Base-by-base conservation (phyloP, 2,888 invertebrate species). In the Drosophila maculinotata region DNA sequence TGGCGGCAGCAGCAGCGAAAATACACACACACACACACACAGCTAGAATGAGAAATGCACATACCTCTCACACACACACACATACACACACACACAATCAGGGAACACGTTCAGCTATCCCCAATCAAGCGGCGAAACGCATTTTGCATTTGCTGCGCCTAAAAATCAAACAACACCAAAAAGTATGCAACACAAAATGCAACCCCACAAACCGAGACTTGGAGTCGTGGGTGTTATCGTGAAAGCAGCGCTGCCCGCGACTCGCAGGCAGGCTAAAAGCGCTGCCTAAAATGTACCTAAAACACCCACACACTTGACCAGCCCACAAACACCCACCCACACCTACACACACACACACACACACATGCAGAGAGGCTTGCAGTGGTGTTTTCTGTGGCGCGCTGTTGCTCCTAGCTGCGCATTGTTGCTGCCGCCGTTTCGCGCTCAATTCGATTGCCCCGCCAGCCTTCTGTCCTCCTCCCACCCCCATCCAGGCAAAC, bases 141-240 rank as follows among this genome's bases (percentile, higher is more conserved):
- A 20, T 53, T 49, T 57, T 20, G 20, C 20, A 20, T 20, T 42
- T 74, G 74, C 79, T 83, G 85, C 76, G 89, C 88, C 89, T 88
- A 88, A 89, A 85, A 74, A 82, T 82, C 77, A 76, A 74, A 71
- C 78, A 76, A 51, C 73, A 76, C 84, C 81, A 59, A 87, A 88
- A 89, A 78, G 74, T 74, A 81, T 79, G 82, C 79, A 77, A 74
- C 70, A 54, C 67, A 51, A 53, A 53, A 52, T 51, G 53, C 59
- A 59, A 59, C 36, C 53, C 42, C 26, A 10, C 26, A 42, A 3
- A 1, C 1, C 2, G 2, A 4, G 20, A 3, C 20, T 20, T 2
- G 20, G 20, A 20, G 45, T 20, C 17, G 17, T 17, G 45, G 45
- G 30, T 20, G 45, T 17, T 30, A 9, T 30, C 45, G 45, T 12